Evolutionary conservation across 2,113 vertebrate species (phyloP).

Genomic region (Pseudopipra pipra): DNA sequence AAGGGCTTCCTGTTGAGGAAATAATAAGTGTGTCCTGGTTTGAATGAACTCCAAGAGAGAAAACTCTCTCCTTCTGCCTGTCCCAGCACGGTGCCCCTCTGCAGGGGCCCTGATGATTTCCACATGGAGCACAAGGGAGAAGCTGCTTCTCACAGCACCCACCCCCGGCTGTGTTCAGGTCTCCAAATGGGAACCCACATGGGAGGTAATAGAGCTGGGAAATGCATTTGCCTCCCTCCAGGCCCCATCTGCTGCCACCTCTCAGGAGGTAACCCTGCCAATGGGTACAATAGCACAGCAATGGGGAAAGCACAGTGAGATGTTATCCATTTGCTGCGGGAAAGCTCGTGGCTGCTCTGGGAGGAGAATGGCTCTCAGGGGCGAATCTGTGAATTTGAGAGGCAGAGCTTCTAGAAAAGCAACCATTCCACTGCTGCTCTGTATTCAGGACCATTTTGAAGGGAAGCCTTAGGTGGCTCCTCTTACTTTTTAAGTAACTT

Average conservation of each 20-base stretch:
- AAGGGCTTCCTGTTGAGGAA: constrained; percentile 58
- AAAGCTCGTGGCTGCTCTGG: not conserved
- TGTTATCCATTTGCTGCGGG: not conserved
- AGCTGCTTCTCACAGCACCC: not conserved
- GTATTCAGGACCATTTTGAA: not conserved
- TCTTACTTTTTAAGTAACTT: not conserved
- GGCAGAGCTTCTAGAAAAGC: not conserved
- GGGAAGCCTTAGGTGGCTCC: not conserved
- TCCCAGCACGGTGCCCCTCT: not conserved
- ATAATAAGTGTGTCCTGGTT: constrained; percentile 22
- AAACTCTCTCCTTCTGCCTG: not conserved
- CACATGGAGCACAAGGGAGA: rapidly evolving
- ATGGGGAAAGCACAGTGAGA: not conserved
- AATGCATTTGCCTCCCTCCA: not conserved
- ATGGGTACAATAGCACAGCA: rapidly evolving
- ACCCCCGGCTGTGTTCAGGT: not conserved
- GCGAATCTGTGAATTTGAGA: not conserved
- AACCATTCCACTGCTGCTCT: not conserved
- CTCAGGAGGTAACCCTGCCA: rapidly evolving
- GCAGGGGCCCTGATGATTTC: not conserved
- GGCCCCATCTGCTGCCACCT: not conserved
- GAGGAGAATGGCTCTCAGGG: not conserved
- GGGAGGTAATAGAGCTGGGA: not conserved
- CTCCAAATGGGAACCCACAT: not conserved
- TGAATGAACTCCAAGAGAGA: constrained; percentile 33